Base-by-base conservation (phyloP, 2,888 invertebrate genomes). In the Xestia rhomboidea region DNA sequence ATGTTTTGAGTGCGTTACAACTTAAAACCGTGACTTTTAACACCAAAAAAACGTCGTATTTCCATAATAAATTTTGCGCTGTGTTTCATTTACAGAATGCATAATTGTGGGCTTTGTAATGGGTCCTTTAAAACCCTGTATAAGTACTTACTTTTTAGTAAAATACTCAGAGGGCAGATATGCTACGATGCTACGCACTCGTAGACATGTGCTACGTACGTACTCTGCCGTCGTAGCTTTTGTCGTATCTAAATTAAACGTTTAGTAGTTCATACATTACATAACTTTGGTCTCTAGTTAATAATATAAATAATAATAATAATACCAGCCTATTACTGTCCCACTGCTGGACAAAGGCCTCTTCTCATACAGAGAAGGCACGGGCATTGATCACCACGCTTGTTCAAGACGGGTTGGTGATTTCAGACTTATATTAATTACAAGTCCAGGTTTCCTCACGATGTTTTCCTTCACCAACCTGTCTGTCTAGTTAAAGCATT, bases 111-210 rank as follows among this genome's bases (percentile, higher is more conserved):
- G 8, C 8, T 18, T 60, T 18, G 57, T 30, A 30, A 60, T 60
- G 18, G 3, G 54, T n/a, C n/a, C n/a, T 54, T 8, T 60, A 15
- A 8, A 15, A 18, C 27, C 15, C 57, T 57, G 15, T 57, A 15
- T n/a, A 46, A 21, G n/a, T n/a, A n/a, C 4, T 34, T 62, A 46
- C 11, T 38, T n/a, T 8, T 46, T 69, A 41, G 5, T 24, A 38
- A 46, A 51, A n/a, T 30, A 27, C 24, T 13, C 11, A 24, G 8
- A 30, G 18, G n/a, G 13, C 4, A 24, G 8, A 15, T 24, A 2
- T 41, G 68, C 78, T 77, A 77, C 68, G 46, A 10, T 21, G 78
- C 77, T 69, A 77, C 60, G 27, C 41, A 15, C 0, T 34, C 49
- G 69, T 78, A 49, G 77, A 34, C 10, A 21, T 41, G 8, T 49